Percentiles rank a stretch among this genome's conserved stretches.
phyloP scores from a whole-genome alignment of 2,797 vertebrate species.

The Acanthurus tractus region DNA sequence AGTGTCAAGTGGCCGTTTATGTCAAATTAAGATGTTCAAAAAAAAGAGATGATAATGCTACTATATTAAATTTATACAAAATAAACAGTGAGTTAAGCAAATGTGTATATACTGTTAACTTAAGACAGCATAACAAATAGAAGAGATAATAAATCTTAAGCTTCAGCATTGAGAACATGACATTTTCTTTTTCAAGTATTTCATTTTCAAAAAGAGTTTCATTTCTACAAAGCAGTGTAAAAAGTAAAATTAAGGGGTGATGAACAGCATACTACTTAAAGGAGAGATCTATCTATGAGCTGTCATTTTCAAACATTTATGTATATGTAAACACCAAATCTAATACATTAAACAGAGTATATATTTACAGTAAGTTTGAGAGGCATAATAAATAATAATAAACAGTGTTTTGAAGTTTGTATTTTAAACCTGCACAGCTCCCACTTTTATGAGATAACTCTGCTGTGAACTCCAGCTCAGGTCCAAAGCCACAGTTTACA shows the following conservation, averaged over 20 bases:
- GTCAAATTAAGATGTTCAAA: neutral
- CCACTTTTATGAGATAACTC: constrained; percentile 15
- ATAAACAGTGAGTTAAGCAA: neutral
- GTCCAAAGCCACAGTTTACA: constrained; percentile 24
- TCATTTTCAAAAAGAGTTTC: neutral
- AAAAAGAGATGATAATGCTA: neutral
- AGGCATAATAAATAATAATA: neutral
- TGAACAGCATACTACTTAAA: neutral
- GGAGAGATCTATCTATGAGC: neutral
- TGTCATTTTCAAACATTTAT: too few relatives aligned
- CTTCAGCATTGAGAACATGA: too few relatives aligned
- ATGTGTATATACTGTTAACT: neutral
- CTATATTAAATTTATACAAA: neutral
- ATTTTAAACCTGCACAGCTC: constrained; percentile 7
- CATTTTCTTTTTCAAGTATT: neutral
- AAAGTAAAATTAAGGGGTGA: neutral
- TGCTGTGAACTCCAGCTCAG: constrained; percentile 26
- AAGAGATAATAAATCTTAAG: neutral
- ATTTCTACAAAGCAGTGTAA: neutral
- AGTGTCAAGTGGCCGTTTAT: neutral
- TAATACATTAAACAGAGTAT: neutral
- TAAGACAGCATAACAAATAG: too few relatives aligned
- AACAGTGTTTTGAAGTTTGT: neutral
- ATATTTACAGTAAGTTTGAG: neutral
- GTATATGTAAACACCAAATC: neutral